Evolutionary conservation across 1,140 invertebrate genomes (phyloP).

Genomic region (Sycophila sp.): DNA sequence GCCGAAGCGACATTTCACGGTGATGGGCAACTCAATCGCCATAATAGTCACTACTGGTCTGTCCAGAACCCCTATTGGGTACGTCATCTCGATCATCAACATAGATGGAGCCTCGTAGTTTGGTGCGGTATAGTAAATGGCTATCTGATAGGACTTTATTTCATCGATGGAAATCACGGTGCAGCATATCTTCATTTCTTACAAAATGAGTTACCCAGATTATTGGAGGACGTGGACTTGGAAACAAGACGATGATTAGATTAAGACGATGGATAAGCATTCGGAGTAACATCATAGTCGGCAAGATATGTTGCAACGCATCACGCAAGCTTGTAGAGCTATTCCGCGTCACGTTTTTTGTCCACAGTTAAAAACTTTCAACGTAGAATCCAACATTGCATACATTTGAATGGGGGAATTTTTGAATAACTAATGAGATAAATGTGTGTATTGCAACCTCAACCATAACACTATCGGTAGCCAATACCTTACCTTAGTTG

Average conservation of each 20-base stretch:
- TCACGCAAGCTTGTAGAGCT: not conserved
- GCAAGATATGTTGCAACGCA: not conserved
- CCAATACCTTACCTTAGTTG: too few species aligned
- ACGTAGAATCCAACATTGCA: not conserved
- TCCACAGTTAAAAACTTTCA: constrained; percentile 6
- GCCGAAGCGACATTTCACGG: not conserved
- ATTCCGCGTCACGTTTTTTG: constrained; percentile 1
- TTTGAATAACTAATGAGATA: not conserved
- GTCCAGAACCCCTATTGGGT: not conserved
- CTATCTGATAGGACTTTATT: not conserved
- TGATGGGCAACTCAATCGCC: not conserved
- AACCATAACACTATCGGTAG: not conserved
- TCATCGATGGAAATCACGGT: not conserved
- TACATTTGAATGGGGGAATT: not conserved
- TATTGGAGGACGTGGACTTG: not conserved
- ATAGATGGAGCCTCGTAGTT: not conserved
- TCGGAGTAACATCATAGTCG: not conserved
- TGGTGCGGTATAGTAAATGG: too few species aligned
- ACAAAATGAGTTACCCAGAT: not conserved
- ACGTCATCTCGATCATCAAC: not conserved
- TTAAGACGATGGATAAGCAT: too few species aligned
- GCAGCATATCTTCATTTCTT: not conserved
- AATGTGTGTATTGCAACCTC: not conserved
- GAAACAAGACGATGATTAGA: not conserved
- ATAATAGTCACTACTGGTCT: not conserved